Base-by-base conservation (phyloP, 2,797 vertebrate genomes). In the Potorous gilbertii region DNA sequence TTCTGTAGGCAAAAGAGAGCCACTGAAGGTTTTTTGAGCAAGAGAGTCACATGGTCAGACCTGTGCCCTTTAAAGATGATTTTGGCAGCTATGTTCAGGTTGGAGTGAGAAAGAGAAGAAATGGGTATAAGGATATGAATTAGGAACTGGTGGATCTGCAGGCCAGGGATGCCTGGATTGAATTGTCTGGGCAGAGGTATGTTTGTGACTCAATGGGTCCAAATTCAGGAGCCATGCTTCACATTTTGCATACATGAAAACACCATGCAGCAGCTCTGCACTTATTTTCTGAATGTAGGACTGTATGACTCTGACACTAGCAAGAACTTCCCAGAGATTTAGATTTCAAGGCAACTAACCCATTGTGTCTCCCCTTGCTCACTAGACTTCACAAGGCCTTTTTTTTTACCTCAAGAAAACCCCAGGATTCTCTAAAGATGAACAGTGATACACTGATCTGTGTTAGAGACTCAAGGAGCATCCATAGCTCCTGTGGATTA, bases 231-330 rank as follows among this genome's bases (percentile, higher is more conserved):
- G 52, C 21, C 16, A 8, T 27, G 74, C 89, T 18, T 92, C 55
- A 92, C 56, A 55, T n/a, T 97, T n/a, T 95, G 89, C 28, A 10
- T 56, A 96, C 96, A 91, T 94, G 66, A 95, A 92, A 97, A 97
- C 90, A 16, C 81, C 97, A 81, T 94, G 87, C 56, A 97, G 95
- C 56, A 95, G 62, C 90, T 94, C 29, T 95, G 91, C 91, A 87
- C 94, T 97, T 93, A 96, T 97, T 97, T 94, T 96, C 94, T 96
- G 90, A 94, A 94, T 87, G 62, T 95, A 95, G 97, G 97, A 87
- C 74, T 96, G 31, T 21, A 90, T 96, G 96, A 92, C 52, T 94
- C 34, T 46, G 96, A 91, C 52, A 93, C 62, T 95, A 96, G 96
- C 90, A 92, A 95, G 96, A 96, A 96, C 91, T 96, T 54, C 55